These are phyloP conservation scores for Gila robusta DNA, from an alignment of 2,797 vertebrate genomes.

Conservation along the genomic window DNA sequence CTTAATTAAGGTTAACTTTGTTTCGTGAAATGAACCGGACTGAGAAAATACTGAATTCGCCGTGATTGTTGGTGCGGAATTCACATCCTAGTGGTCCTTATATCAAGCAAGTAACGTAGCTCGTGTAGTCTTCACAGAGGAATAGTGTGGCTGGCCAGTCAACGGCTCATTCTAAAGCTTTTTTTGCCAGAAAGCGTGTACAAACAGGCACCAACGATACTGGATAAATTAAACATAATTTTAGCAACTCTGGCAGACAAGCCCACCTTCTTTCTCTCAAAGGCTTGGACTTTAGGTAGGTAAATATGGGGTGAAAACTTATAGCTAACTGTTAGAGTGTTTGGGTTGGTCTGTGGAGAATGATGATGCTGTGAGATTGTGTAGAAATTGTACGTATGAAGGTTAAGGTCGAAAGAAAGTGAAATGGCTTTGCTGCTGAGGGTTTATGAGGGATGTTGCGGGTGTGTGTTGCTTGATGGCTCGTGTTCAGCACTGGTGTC, in stretches of 20 bases:
- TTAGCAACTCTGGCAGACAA: slow-evolving; percentile 72
- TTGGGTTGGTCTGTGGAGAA: slow-evolving; percentile 50
- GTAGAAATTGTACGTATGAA: slow-evolving; percentile 56
- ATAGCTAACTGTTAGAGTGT: slow-evolving; percentile 39
- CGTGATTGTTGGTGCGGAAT: slow-evolving; percentile 76
- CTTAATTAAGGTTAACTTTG: slow-evolving; percentile 75
- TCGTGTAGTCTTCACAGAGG: slow-evolving; percentile 59
- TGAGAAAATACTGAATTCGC: slow-evolving; percentile 71
- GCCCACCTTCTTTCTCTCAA: slow-evolving; percentile 77
- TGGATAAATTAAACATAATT: slow-evolving; percentile 56
- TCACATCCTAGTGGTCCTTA: slow-evolving; percentile 71
- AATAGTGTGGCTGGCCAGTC: slow-evolving; percentile 49
- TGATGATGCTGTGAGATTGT: slow-evolving; percentile 41
- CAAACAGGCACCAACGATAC: slow-evolving; percentile 45
- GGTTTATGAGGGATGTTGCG: slow-evolving; percentile 53
- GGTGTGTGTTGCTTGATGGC: slow-evolving; percentile 53
- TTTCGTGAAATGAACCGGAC: slow-evolving; percentile 80
- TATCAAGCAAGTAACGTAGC: slow-evolving; percentile 57
- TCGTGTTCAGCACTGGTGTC: slow-evolving; percentile 53
- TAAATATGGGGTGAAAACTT: slow-evolving; percentile 73
- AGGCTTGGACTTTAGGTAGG: slow-evolving; percentile 84
- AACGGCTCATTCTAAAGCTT: slow-evolving; percentile 37
- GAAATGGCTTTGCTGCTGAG: slow-evolving; percentile 61
- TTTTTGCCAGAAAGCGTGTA: slow-evolving; percentile 28
- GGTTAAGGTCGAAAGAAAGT: slow-evolving; percentile 58